Evolutionary conservation across 2,888 invertebrate species (phyloP), one percentile per base, ranked within the genome.

Genomic region (Hyalella azteca): DNA sequence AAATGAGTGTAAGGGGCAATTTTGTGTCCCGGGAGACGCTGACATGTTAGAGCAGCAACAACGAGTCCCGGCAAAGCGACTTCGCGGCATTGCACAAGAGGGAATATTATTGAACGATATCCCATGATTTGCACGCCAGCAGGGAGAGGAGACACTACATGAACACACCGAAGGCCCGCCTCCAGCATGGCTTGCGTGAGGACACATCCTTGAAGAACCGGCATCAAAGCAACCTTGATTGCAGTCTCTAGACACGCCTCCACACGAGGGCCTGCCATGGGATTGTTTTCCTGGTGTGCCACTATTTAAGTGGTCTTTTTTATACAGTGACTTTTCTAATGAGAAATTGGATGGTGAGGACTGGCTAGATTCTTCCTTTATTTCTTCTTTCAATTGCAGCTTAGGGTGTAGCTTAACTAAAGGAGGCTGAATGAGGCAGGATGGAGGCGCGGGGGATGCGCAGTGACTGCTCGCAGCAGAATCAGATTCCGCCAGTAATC

Each of bases 401-500:
- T 66, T 66, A 36, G 66, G 36, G 1, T 66, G 66, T 19, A 66
- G 19, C 19, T 66, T 32, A 19, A 66, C 7, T 19, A 66, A 9
- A 19, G 66, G 66, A 66, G 36, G 32, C 7, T 66, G 66, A 66
- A 32, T 29, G 26, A 15, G 13, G 36, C 36, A 36, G 29, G 66
- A 36, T 13, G 36, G 75, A 2, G 75, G 75, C 2, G 75, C 4
- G 7, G 75, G 41, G 9, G 75, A 39, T 4, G 29, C 26, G 2
- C n/a, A 36, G 40, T 15, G 29, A 41, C 75, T 75, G 48, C 19
- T 49, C 9, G 75, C 73, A 13, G 81, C 78, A n/a, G 78, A 54
- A 22, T 75, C 76, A 40, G 78, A 50, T 4, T 78, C 48, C n/a
- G 78, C 32, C 66, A 36, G 5, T 13, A 66, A 86, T 40, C 91